Base-by-base conservation (phyloP, 2,797 vertebrate genomes). In the Ctenopoma multispine region DNA sequence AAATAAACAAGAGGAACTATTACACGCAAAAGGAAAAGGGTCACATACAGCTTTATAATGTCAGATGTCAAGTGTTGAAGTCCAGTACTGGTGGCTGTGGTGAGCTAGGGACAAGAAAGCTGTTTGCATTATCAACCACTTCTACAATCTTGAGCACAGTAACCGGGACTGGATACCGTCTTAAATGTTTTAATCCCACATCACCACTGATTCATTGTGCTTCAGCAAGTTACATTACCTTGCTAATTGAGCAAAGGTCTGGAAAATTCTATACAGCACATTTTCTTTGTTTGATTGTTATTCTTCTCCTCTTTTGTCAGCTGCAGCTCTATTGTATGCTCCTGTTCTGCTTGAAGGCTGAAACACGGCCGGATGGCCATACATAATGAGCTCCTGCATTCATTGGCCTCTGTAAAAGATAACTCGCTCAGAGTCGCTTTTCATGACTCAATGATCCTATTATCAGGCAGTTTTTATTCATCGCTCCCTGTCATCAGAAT, bases 391-490 rank as follows among this genome's bases (percentile, higher is more conserved):
- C 21, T 56, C 46, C 77, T 65, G 69, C 79, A 79, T 87, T 88
- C 82, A 84, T 71, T 53, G 78, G 79, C 76, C 77, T 71, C 82
- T 1, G 20, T 50, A 47, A 74, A 83, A 79, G 83, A 90, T 72
- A 83, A 84, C 76, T 79, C 18, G 49, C 79, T 83, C 67, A 73
- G 66, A 87, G 83, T 72, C 75, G 57, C 75, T 90, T 89, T 87
- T 90, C 89, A 90, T 89, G 90, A 86, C 80, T 92, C 80, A 83
- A 78, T 67, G 85, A 85, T 85, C 87, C 81, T 80, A 87, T 90
- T 90, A 86, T 89, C 70, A 65, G 64, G 68, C 63, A 15, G 24
- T 80, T 84, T 89, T 85, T 83, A 87, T 91, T 88, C 87, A 81
- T 89, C 73, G 47, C 56, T 81, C 64, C 71, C 68, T 50, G 78